Percentiles rank a stretch among this genome's conserved stretches.
phyloP scores from a whole-genome alignment of 2,113 vertebrate genomes.

The Myotis yumanensis region DNA sequence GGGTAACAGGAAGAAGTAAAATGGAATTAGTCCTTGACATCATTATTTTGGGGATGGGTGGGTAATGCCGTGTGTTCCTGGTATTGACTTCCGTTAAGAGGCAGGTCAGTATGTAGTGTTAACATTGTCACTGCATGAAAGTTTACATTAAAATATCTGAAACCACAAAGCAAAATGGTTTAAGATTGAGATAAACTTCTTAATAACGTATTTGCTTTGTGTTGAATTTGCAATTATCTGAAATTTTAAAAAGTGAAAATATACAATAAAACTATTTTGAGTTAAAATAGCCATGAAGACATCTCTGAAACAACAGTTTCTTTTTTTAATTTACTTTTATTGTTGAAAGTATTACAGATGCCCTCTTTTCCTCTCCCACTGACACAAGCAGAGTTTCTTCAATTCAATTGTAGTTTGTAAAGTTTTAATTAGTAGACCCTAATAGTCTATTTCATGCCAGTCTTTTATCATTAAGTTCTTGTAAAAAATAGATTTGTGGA shows the following conservation, averaged over 20 bases:
- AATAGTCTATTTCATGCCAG: neutral
- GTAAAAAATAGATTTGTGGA: slow-evolving; percentile 25
- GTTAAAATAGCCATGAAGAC: slow-evolving; percentile 2
- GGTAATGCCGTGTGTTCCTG: neutral
- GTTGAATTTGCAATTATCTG: neutral
- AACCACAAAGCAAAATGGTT: slow-evolving; percentile 8
- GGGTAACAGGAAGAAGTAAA: slow-evolving; percentile 36
- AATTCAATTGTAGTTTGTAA: slow-evolving; percentile 47
- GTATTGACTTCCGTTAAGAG: neutral
- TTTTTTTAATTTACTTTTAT: too few relatives aligned
- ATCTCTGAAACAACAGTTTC: neutral
- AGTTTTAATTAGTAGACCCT: slow-evolving; percentile 29
- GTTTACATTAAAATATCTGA: neutral
- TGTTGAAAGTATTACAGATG: too few relatives aligned
- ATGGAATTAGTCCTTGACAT: neutral
- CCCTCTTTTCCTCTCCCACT: too few relatives aligned
- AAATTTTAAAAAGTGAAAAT: slow-evolving; percentile 7
- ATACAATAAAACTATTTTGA: slow-evolving; percentile 4
- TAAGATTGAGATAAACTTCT: slow-evolving; percentile 21
- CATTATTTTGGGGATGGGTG: neutral
- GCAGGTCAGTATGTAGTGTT: neutral
- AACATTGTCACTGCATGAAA: neutral
- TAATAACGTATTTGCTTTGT: slow-evolving; percentile 23
- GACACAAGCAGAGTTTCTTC: slow-evolving; percentile 44
- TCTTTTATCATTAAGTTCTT: slow-evolving; percentile 22